Evolutionary conservation across 2,888 invertebrate genomes (phyloP), one percentile per base, ranked within the genome.

Genomic region (Sinotaia quadrata): DNA sequence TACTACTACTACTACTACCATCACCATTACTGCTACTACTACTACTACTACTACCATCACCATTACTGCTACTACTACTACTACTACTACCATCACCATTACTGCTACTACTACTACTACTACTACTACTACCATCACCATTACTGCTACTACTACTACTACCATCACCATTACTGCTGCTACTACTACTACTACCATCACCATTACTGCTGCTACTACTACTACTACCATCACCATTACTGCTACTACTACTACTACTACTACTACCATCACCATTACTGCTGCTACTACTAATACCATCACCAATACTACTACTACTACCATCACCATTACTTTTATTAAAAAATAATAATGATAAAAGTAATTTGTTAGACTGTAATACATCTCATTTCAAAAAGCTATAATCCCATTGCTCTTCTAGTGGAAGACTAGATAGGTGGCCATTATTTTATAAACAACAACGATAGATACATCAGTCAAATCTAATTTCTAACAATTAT

Each of bases 221-320:
- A 41, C 41, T 41, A 41, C 41, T 41, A 15, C 41, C 15, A 15
- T 15, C 15, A 15, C 41, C 15, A 41, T 15, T 41, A 41, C 41
- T 41, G 15, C 41, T 41, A 41, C 41, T 41, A 41, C 41, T 41
- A 41, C 41, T 41, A 41, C 41, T 41, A 15, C 41, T 41, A 41
- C 41, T 41, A 41, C 41, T 41, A 41, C 4, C 51, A 21, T n/a
- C n/a, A n/a, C n/a, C n/a, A n/a, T n/a, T n/a, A n/a, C n/a, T n/a
- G 49, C 49, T 49, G 49, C 49, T 49, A 24, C 49, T 49, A 24
- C 49, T 49, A 49, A n/a, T 49, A 49, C 49, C 24, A 49, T 24
- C 24, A 49, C 49, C 24, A 49, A 21, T 5, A 51, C 51, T 5
- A 51, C 51, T 51, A 10, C 51, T 51, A 51, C 51, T 51, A 51